Evolutionary conservation across 2,797 vertebrate species (phyloP), one percentile per base, ranked within the genome.

Genomic region (Paramormyrops hopkinsi): DNA sequence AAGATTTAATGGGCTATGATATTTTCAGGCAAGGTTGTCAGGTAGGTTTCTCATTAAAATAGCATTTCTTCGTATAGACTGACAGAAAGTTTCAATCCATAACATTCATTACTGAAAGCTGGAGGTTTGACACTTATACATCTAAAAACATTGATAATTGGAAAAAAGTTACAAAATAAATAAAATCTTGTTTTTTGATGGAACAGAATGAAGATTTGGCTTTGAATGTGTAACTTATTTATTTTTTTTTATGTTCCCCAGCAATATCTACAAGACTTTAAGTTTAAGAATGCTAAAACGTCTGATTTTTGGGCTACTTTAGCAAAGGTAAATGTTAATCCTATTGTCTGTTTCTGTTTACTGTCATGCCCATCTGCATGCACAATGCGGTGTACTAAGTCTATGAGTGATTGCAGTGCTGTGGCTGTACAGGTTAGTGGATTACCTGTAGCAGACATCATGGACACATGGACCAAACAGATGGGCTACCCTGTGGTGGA

Each of bases 381-480:
- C 41, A 48, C n/a, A 50, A 84, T 12, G 8, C 12, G 0, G 41
- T 56, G 33, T 37, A 46, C 50, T 3, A 84, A 46, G 19, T 56
- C 22, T 14, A 83, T 29, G 37, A 22, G 29, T 65, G 22, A 33
- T 22, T 12, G 22, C 29, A 22, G 51, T 73, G 4, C 22, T 90
- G 48, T 92, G 37, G 46, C 46, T 84, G 9, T 91, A 50, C 89
- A 99, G 99, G 97, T 95, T 91, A 99, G 98, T 87, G 44, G 88
- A 0, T 53, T 96, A 54, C 94, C 95, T 4, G 96, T 99, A 59
- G 95, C 90, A 89, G 95, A 96, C 56, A 96, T 98, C 0, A 99
- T 99, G 99, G 96, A 99, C 91, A 99, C 98, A 0, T 99, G 99
- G 99, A 99, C 97, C 33, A 97, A 94, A 89, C 98, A 99, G 93